Evolutionary conservation across 2,797 vertebrate genomes (phyloP).

Genomic region (Rhinichthys osculus): DNA sequence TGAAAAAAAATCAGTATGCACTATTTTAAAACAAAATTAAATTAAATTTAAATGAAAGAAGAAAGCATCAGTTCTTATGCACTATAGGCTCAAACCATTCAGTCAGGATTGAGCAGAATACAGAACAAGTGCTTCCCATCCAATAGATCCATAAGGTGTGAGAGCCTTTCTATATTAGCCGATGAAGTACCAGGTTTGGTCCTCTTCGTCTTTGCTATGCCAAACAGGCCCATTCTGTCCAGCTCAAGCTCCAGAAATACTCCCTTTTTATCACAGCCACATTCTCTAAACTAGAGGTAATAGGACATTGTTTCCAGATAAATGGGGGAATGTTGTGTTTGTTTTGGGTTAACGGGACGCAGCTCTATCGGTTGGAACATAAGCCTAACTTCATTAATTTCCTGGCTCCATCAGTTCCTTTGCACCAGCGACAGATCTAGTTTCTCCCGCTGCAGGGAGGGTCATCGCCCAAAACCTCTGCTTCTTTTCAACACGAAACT

Average conservation of each 20-base stretch:
- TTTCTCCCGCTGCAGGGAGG: slow-evolving; percentile 60
- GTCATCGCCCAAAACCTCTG: slow-evolving; percentile 42
- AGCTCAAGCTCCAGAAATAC: slow-evolving; percentile 15
- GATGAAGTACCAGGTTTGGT: neutral
- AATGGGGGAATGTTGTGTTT: slow-evolving; percentile 67
- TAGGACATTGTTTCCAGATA: slow-evolving; percentile 69
- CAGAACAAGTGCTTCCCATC: neutral
- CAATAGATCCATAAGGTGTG: neutral
- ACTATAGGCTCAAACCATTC: too few relatives aligned
- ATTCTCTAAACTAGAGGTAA: slow-evolving; percentile 69
- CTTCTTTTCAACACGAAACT: neutral
- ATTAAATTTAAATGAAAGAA: too few relatives aligned
- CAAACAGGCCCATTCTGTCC: neutral
- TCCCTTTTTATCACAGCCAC: slow-evolving; percentile 38
- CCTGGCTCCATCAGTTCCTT: slow-evolving; percentile 62
- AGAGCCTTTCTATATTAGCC: neutral
- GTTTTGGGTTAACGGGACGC: slow-evolving; percentile 72
- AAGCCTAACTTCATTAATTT: slow-evolving; percentile 70
- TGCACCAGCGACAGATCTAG: slow-evolving; percentile 51
- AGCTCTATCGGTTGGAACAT: slow-evolving; percentile 66
- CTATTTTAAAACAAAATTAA: neutral
- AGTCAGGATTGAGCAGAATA: too few relatives aligned
- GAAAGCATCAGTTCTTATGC: too few relatives aligned
- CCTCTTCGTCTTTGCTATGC: neutral
- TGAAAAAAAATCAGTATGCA: neutral